These are phyloP conservation scores for Gambelia wislizenii DNA, from an alignment of 2,797 vertebrate species.

Conservation along the genomic window DNA sequence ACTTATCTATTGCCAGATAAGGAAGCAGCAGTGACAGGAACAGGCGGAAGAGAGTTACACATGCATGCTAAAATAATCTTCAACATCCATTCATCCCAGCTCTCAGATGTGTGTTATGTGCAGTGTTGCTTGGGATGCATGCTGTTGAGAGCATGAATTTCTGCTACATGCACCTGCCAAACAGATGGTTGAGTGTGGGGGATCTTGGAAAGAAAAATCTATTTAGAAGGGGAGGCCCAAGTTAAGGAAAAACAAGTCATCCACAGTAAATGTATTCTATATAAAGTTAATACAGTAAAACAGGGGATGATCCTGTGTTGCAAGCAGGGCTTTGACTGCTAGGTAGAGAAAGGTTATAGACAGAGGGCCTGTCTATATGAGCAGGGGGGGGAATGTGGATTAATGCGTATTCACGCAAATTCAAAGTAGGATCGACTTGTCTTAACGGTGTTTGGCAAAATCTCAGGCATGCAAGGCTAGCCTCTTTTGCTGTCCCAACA, in stretches of 20 bases:
- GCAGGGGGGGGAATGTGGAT: too few relatives aligned
- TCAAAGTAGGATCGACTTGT: too few relatives aligned
- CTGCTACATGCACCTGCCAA: neutral
- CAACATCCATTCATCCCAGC: conserved; percentile 3
- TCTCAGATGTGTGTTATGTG: conserved; percentile 5
- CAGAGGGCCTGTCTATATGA: too few relatives aligned
- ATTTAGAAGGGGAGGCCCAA: neutral
- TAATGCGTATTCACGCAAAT: too few relatives aligned
- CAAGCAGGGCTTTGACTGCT: neutral
- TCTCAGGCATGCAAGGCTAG: too few relatives aligned
- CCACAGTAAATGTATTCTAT: neutral
- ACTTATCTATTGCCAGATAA: conserved; percentile 1
- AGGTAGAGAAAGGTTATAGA: neutral
- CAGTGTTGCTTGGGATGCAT: neutral
- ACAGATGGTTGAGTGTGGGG: neutral
- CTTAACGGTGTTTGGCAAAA: too few relatives aligned
- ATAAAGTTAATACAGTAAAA: neutral
- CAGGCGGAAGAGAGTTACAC: neutral
- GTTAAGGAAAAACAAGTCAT: neutral
- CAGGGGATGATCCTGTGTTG: neutral
- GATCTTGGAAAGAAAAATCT: neutral
- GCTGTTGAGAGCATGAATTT: neutral
- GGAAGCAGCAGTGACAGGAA: neutral
- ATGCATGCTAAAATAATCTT: conserved; percentile 18
- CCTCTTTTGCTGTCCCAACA: too few relatives aligned